Percentiles rank a stretch among this genome's conserved stretches.
These are phyloP conservation scores for Passer montanus DNA, from an alignment of 2,113 vertebrate genomes.

Conservation along the genomic window DNA sequence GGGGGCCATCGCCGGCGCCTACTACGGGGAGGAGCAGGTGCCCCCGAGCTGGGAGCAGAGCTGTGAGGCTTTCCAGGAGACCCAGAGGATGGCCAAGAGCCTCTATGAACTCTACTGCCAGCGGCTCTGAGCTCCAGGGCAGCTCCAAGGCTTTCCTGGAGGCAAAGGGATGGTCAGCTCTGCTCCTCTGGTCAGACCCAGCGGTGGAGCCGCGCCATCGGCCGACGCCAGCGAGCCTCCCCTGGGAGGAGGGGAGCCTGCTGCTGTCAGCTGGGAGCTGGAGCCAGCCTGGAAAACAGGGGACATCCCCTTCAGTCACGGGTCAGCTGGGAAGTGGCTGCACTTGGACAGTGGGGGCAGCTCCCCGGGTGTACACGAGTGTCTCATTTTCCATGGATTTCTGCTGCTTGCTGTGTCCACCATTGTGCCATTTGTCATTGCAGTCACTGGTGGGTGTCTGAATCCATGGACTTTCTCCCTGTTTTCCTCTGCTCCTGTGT, in stretches of 20 bases:
- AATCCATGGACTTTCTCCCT: not conserved
- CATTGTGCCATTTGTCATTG: not conserved
- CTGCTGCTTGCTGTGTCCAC: not conserved
- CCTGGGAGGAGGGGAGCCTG: not conserved
- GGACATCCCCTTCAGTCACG: not conserved
- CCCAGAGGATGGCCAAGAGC: conserved; percentile 79
- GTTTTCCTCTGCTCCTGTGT: not conserved
- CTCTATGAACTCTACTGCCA: conserved; percentile 84
- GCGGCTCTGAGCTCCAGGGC: conserved; percentile 4
- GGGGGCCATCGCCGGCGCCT: conserved; percentile 94
- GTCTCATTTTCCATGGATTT: not conserved
- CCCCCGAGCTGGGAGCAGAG: conserved; percentile 87
- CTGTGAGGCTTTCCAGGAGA: conserved; percentile 90
- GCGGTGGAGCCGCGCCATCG: rapidly evolving
- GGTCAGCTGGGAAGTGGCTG: not conserved
- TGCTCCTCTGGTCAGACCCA: not conserved
- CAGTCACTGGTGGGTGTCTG: not conserved
- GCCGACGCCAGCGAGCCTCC: rapidly evolving
- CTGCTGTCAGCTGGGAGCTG: not conserved
- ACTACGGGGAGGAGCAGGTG: conserved; percentile 88
- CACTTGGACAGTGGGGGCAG: not conserved
- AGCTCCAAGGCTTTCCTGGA: not conserved
- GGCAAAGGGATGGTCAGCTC: not conserved
- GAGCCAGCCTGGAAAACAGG: not conserved
- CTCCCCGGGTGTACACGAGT: not conserved